phyloP scores from a whole-genome alignment of 2,888 invertebrate species.

The Heliothis peltigera region DNA sequence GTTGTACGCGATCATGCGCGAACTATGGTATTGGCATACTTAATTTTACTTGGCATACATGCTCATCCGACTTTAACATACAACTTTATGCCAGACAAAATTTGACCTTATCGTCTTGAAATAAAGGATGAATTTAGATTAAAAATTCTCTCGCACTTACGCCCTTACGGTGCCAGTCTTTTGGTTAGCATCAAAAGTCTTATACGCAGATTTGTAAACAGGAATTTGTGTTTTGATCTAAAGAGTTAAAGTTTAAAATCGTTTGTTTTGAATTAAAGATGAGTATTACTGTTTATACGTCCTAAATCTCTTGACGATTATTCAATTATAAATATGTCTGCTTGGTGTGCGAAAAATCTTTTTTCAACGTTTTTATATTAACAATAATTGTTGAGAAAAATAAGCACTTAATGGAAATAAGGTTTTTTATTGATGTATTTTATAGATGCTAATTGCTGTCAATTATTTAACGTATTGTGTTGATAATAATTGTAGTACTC shows the following conservation, averaged over 20 bases:
- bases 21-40: conserved; percentile 89
- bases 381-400: conserved; percentile 44
- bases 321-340: conserved; percentile 53
- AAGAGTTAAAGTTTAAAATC: conserved; percentile 40
- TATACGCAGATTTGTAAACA: conserved; percentile 8
- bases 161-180: conserved; percentile 16
- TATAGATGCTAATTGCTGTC: conserved; percentile 51
- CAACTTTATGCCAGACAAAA: conserved; percentile 39
- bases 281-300: conserved; percentile 47
- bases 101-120: conserved; percentile 28
- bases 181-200: conserved; percentile 25
- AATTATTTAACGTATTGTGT: conserved; percentile 49
- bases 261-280: conserved; percentile 28
- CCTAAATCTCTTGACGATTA: conserved; percentile 58
- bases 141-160: conserved; percentile 17
- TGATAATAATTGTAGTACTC: conserved; percentile 12
- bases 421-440: conserved; percentile 45
- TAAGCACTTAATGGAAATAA: conserved; percentile 19
- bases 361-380: conserved; percentile 46
- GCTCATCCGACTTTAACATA: conserved; percentile 78
- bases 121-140: conserved; percentile 30
- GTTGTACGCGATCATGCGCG: conserved; percentile 84
- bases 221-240: conserved; percentile 2
- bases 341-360: conserved; percentile 45
- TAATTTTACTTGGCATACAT: conserved; percentile 87